Evolutionary conservation across 2,113 vertebrate species (phyloP).

Genomic region (cat (Felis catus)): DNA sequence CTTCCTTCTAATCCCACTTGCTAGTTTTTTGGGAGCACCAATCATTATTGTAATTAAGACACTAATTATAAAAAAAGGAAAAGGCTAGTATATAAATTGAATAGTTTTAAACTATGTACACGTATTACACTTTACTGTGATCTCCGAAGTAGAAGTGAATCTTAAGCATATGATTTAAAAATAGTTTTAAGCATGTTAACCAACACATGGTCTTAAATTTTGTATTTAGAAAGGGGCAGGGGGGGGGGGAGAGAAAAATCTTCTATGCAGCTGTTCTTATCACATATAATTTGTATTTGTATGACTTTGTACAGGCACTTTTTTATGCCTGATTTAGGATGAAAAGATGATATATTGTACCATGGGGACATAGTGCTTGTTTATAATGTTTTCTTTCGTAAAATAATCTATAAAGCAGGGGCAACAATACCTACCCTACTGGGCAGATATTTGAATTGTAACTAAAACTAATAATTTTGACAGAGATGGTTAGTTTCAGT

Average conservation of each 20-base stretch:
- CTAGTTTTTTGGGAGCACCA: neutral
- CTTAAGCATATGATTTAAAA: neutral
- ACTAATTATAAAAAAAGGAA: neutral
- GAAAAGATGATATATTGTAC: neutral
- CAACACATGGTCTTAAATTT: neutral
- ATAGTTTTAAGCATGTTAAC: neutral
- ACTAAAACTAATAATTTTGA: neutral
- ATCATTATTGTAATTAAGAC: slow-evolving; percentile 15
- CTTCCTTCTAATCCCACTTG: neutral
- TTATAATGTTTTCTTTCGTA: neutral
- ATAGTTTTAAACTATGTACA: neutral
- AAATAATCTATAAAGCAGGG: neutral
- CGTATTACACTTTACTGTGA: neutral
- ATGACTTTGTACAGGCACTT: neutral
- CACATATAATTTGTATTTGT: neutral
- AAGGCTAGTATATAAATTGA: neutral
- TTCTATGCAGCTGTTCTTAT: neutral
- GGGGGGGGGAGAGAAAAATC: neutral
- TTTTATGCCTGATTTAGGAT: neutral
- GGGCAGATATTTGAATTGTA: neutral
- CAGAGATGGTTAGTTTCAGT: neutral
- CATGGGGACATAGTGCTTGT: neutral
- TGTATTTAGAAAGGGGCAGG: neutral
- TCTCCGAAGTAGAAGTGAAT: neutral
- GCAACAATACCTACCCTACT: neutral